Base-by-base conservation (phyloP, 2,888 invertebrate genomes). In the Patella pellucida region DNA sequence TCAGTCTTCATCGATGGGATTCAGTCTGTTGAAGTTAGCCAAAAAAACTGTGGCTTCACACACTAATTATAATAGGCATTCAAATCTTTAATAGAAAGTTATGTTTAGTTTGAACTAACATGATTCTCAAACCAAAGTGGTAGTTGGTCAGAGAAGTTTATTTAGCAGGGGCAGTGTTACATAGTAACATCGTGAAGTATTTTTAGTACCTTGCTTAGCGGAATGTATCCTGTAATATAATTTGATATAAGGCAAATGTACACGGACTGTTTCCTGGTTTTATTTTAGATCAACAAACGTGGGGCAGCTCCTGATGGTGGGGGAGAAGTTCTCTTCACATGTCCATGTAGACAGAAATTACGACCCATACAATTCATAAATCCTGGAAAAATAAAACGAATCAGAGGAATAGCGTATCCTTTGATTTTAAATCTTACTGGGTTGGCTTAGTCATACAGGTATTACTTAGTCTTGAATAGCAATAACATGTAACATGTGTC, bases 261-360 rank as follows among this genome's bases (percentile, higher is more conserved):
- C 62, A 62, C 5, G 62, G 62, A n/a, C 1, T 23, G 12, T 19
- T 9, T 41, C 41, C 14, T 31, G 23, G 2, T 5, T 62, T 19
- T 23, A 23, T 74, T 76, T 27, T 70, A 87, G 87, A 83, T 87
- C 27, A 78, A 72, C 31, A 84, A 82, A 62, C 89, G 93, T 74
- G 97, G 95, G 3, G 94, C 96, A 69, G 94, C 95, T 27, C 99
- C 99, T 0, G 92, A 95, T 0, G 99, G 99, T 3, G 98, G 98
- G 0, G 99, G 99, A 0, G 96, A 97, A 91, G 93, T 99, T 12
- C 91, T 94, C 27, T 98, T 99, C 89, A 94, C 93, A 79, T 98
- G 98, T 89, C 98, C 99, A 0, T 94, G 96, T 31, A 93, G 95
- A 74, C 95, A 95, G 83, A 94, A 95, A 82, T 92, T 99, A 31